A percentile compares a stretch with the other conserved stretches of the same genome.
Conservation (phyloP, 2,113 vertebrate species). For the Isichthys henryi region DNA sequence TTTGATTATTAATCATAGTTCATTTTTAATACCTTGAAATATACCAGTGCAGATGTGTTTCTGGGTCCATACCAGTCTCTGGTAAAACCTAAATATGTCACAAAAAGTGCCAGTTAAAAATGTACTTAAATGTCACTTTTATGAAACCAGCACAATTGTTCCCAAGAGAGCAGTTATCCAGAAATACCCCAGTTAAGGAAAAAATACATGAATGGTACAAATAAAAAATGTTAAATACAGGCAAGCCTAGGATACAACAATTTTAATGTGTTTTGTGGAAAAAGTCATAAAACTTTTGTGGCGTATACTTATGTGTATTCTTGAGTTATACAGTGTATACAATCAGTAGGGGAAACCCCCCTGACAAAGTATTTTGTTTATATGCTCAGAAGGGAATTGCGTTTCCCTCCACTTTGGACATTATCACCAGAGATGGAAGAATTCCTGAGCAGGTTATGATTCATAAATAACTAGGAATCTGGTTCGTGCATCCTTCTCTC, state of each 20-base stretch:
- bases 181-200: background rate
- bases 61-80: background rate
- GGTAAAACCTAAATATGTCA: background rate
- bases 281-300: background rate
- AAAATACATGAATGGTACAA: background rate
- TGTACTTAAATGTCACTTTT: background rate
- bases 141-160: background rate
- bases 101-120: background rate
- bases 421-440: background rate
- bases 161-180: background rate
- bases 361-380: background rate
- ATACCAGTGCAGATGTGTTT: background rate
- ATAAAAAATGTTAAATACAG: background rate
- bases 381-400: background rate
- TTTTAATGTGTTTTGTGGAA: background rate
- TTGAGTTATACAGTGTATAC: background rate
- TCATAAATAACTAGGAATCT: background rate
- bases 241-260: background rate
- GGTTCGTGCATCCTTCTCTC: background rate
- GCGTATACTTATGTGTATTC: background rate
- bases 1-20: background rate
- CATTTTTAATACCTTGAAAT: background rate
- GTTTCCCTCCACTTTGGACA: background rate
- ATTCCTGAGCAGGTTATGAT: background rate
- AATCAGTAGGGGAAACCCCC: background rate